Evolutionary conservation across 92 coral and sea anemone genomes (phyloP), one percentile per base, ranked within the genome.

Genomic region (Pocillopora grandis): DNA sequence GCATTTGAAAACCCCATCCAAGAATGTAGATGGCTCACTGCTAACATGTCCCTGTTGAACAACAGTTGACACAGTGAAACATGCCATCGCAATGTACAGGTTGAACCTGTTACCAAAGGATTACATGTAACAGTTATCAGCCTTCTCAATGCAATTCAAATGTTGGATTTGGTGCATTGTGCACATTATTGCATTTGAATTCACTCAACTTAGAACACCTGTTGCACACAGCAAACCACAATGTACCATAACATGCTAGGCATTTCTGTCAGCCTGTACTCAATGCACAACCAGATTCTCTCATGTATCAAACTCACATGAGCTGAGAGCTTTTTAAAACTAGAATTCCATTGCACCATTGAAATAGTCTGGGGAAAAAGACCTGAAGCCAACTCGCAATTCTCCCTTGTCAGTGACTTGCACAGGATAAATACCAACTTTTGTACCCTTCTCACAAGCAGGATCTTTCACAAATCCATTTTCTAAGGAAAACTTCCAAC

Each of bases 351-450:
- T 56, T 37, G 73, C 89, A 78, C 89, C 90, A 78, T 91, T 91
- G 72, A 95, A 95, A 58, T 55, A 93, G 82, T 91, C 94, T 12
- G 91, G 69, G 0, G 93, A 80, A 15, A 93, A 88, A 17, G 90
- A 48, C 59, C 89, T 80, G 81, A 95, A 91, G 15, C 97, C 98
- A 27, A 95, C 83, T 18, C 72, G 88, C 17, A 95, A 52, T 15
- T 81, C 77, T 35, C 98, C 98, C 58, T 88, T 83, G 0, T 84
- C 79, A 49, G 76, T 85, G 1, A 91, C 93, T 21, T 31, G 75
- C 18, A 93, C 98, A 61, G 98, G 97, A 68, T 93, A 91, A 13
- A 88, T 85, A 19, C 76, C 59, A 18, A 95, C 84, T 79, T 78
- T 89, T 5, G 76, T 5, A 31, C 86, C 75, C 64, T 67, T 77